A percentile compares a stretch with the other conserved stretches of the same genome.
phyloP scores from a whole-genome alignment of 2,797 vertebrate genomes.

The Acrocephalus scirpaceus region DNA sequence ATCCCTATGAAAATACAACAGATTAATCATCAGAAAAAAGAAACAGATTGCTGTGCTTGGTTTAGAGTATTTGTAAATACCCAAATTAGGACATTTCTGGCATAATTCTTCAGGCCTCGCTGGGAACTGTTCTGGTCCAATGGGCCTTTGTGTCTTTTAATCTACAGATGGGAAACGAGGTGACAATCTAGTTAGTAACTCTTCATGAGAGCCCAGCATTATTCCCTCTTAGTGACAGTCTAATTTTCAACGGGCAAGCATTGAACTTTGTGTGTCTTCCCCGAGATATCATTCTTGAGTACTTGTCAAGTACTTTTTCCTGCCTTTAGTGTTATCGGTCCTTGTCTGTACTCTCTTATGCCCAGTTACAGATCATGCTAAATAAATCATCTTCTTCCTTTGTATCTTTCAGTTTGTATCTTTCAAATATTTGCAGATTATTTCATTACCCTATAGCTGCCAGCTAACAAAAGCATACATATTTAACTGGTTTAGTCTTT shows the following conservation, averaged over 20 bases:
- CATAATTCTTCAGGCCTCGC: not conserved
- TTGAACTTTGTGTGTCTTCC: not conserved
- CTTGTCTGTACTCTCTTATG: not conserved
- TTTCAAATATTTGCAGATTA: not conserved
- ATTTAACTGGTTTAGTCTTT: not conserved
- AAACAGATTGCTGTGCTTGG: not conserved
- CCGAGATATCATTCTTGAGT: not conserved
- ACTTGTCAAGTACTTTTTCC: not conserved
- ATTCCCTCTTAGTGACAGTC: not conserved
- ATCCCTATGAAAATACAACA: not conserved
- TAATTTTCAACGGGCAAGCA: not conserved
- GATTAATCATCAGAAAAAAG: not conserved
- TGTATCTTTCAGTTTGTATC: not conserved
- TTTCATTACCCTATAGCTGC: accelerated
- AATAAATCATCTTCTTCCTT: not conserved
- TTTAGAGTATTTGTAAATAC: not conserved
- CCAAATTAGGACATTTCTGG: not conserved
- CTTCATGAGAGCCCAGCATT: not conserved
- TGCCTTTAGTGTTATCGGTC: not conserved
- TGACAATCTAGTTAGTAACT: not conserved
- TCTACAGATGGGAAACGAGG: not conserved
- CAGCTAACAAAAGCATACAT: not conserved
- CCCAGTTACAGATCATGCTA: not conserved
- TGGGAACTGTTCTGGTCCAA: not conserved
- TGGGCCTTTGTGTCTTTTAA: not conserved